phyloP scores from a whole-genome alignment of 2,797 vertebrate species.

The Vireo griseus region DNA sequence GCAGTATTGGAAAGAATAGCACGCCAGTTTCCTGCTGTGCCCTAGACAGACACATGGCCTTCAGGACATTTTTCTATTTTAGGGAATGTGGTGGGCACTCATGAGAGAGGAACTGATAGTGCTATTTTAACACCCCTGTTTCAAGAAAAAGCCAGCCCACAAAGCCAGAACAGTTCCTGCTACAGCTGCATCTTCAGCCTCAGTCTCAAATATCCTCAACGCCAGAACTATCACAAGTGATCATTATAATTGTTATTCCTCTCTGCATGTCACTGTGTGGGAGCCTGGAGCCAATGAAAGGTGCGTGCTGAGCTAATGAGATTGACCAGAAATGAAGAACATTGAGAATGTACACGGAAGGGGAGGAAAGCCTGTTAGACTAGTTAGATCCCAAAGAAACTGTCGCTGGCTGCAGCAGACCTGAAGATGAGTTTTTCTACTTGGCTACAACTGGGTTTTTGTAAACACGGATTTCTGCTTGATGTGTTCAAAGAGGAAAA shows the following conservation, averaged over 20 bases:
- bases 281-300: background rate
- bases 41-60: background rate
- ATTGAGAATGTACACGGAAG: background rate
- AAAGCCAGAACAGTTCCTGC: background rate
- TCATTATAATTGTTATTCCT: background rate
- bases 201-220: background rate
- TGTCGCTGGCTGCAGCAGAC: rapidly evolving
- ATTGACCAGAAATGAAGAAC: background rate
- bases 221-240: background rate
- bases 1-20: background rate
- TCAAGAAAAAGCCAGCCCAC: background rate
- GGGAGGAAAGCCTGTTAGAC: background rate
- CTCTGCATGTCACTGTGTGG: background rate
- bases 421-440: background rate
- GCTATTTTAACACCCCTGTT: background rate
- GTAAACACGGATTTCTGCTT: background rate
- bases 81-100: background rate
- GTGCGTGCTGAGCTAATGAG: background rate
- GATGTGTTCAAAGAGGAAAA: background rate
- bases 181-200: background rate
- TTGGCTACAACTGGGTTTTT: background rate
- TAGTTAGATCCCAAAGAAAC: background rate
- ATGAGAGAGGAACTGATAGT: background rate
- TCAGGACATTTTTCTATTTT: background rate
- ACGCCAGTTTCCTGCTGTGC: background rate